phyloP scores from a whole-genome alignment of 1,140 invertebrate species.

The Brachionus manjavacas region DNA sequence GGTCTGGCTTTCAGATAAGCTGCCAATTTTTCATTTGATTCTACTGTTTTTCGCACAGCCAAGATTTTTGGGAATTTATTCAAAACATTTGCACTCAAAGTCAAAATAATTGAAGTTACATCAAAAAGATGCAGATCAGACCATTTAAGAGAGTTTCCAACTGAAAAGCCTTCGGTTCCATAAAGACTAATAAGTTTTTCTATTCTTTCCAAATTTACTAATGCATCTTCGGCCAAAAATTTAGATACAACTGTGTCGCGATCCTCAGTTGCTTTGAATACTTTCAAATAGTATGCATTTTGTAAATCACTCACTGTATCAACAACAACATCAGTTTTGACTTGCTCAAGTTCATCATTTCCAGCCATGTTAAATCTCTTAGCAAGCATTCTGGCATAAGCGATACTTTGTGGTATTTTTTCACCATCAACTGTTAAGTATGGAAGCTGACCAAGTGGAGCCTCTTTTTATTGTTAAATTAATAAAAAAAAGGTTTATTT shows the following conservation, averaged over 20 bases:
- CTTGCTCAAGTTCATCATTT: conserved; percentile 32
- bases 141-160: conserved; percentile 9
- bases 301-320: conserved; percentile 20
- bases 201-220: neutral
- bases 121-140: conserved; percentile 27
- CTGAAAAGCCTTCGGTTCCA: conserved; percentile 34
- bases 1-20: neutral
- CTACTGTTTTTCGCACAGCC: conserved; percentile 20
- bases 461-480: neutral
- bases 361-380: conserved; percentile 31
- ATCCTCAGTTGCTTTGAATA: neutral
- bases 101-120: neutral
- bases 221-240: conserved; percentile 15
- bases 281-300: conserved; percentile 2
- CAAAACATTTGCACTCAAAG: neutral
- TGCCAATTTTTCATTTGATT: conserved; percentile 15
- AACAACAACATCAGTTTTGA: conserved; percentile 18
- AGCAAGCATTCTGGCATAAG: conserved; percentile 40
- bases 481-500: neutral
- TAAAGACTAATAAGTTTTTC: neutral
- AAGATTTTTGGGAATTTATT: conserved; percentile 6
- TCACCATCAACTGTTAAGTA: conserved; percentile 44
- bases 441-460: conserved; percentile 43
- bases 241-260: neutral
- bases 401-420: conserved; percentile 43